phyloP scores from a whole-genome alignment of 2,113 vertebrate genomes.

The Alligator sinensis region DNA sequence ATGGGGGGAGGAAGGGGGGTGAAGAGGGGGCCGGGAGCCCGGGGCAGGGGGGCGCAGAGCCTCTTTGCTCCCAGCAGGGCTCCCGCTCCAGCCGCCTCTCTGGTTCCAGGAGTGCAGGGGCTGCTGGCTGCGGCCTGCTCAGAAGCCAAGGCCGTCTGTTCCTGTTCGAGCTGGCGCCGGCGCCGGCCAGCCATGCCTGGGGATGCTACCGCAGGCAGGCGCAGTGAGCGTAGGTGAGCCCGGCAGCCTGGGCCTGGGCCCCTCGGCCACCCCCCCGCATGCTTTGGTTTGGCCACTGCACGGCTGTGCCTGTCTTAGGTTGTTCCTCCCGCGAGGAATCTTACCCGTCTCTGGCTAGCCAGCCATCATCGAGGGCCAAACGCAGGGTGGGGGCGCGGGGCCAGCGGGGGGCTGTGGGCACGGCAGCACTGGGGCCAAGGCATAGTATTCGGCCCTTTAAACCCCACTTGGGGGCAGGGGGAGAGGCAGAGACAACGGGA shows the following conservation, averaged over 20 bases:
- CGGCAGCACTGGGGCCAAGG: background rate
- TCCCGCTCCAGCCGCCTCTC: background rate
- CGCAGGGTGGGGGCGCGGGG: background rate
- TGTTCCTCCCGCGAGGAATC: conserved; percentile 89
- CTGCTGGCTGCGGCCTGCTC: background rate
- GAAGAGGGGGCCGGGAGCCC: background rate
- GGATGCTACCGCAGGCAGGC: too few species aligned
- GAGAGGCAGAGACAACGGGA: too few species aligned
- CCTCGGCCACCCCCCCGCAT: background rate
- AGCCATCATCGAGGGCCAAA: conserved; percentile 84
- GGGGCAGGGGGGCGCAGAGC: background rate
- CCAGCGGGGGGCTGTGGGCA: background rate
- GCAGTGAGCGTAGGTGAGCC: background rate
- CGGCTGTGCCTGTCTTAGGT: conserved; percentile 96
- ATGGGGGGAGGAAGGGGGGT: background rate
- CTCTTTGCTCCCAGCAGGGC: background rate
- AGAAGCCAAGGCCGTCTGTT: background rate
- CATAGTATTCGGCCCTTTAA: background rate
- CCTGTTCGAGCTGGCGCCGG: background rate
- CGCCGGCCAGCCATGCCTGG: background rate
- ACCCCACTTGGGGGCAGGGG: background rate
- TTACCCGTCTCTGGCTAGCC: conserved; percentile 96
- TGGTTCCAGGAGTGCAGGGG: background rate
- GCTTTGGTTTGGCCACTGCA: conserved; percentile 78
- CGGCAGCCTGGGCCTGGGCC: background rate